Evolutionary conservation across 92 coral and sea anemone species (phyloP).

Genomic region (Blastomussa wellsi): DNA sequence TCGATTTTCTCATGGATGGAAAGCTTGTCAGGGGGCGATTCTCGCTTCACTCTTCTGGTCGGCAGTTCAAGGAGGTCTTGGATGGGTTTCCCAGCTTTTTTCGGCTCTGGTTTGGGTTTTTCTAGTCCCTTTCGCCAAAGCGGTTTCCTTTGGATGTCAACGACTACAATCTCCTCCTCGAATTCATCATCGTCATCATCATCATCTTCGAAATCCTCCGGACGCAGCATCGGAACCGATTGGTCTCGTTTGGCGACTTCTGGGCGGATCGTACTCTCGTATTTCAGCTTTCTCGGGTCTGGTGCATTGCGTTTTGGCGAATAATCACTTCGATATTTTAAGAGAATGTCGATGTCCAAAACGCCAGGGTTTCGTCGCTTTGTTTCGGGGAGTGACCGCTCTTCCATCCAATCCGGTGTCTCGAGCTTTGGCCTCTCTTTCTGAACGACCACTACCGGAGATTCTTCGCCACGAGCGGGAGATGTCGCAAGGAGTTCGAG

Average conservation of each 20-base stretch:
- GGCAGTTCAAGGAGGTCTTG: slow-evolving; percentile 25
- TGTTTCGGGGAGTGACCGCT: neutral
- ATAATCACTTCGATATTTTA: slow-evolving; percentile 21
- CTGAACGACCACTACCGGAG: slow-evolving; percentile 10
- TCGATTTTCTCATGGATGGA: slow-evolving; percentile 25
- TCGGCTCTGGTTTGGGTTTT: slow-evolving; percentile 28
- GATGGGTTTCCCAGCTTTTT: slow-evolving; percentile 18
- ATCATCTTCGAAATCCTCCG: slow-evolving; percentile 7
- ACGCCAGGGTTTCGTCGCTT: neutral
- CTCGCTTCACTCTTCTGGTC: slow-evolving; percentile 1
- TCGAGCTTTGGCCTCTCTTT: neutral
- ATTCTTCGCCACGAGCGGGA: slow-evolving; percentile 7
- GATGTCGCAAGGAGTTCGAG: slow-evolving; percentile 11
- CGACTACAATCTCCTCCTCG: slow-evolving; percentile 31
- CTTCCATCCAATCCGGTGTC: slow-evolving; percentile 17
- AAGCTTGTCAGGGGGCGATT: neutral
- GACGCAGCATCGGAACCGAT: neutral
- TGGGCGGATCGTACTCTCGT: slow-evolving; percentile 14
- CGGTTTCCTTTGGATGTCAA: slow-evolving; percentile 20
- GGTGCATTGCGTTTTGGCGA: no score
- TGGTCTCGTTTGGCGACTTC: slow-evolving; percentile 33
- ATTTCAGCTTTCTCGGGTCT: neutral
- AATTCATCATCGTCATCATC: slow-evolving; percentile 51
- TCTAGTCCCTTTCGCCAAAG: slow-evolving; percentile 29
- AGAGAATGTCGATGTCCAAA: neutral